Conservation (phyloP, 1,140 invertebrate genomes). For the Papilio aristodemus region DNA sequence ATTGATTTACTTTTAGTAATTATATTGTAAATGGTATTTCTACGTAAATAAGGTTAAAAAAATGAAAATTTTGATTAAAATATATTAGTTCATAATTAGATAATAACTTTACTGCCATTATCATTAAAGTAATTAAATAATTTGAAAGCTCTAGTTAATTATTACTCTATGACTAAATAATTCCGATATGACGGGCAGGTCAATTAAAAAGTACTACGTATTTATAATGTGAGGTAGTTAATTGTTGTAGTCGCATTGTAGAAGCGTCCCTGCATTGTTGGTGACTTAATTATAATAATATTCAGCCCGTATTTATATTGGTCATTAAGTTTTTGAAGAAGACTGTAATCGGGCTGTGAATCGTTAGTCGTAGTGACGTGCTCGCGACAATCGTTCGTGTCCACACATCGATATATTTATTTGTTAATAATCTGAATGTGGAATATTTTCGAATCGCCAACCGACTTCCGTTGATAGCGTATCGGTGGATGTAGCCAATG, state of each 20-base stretch:
- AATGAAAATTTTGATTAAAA: neutral
- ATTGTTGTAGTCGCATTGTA: conserved; percentile 8
- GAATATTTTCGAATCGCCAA: conserved; percentile 13
- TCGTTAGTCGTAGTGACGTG: conserved; percentile 22
- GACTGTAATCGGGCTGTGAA: neutral
- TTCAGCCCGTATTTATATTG: conserved; percentile 10
- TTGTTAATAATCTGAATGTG: conserved; percentile 12
- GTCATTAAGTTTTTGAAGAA: conserved; percentile 22
- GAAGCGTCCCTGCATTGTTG: neutral
- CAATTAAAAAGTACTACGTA: conserved; percentile 22
- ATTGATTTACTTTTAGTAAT: no score
- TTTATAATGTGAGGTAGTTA: neutral
- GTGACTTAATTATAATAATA: conserved; percentile 8
- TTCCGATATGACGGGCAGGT: conserved; percentile 2
- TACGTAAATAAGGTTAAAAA: no score
- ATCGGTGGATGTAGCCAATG: conserved; percentile 13
- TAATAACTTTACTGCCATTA: neutral
- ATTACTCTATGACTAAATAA: conserved; percentile 19
- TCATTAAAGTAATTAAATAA: neutral
- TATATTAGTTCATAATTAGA: neutral
- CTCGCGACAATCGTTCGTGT: conserved; percentile 9
- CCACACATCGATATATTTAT: conserved; percentile 23
- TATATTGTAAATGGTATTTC: no score
- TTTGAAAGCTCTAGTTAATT: neutral
- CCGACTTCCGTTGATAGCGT: conserved; percentile 7